phyloP scores from a whole-genome alignment of 2,888 invertebrate genomes.

The Dryomyza anilis region DNA sequence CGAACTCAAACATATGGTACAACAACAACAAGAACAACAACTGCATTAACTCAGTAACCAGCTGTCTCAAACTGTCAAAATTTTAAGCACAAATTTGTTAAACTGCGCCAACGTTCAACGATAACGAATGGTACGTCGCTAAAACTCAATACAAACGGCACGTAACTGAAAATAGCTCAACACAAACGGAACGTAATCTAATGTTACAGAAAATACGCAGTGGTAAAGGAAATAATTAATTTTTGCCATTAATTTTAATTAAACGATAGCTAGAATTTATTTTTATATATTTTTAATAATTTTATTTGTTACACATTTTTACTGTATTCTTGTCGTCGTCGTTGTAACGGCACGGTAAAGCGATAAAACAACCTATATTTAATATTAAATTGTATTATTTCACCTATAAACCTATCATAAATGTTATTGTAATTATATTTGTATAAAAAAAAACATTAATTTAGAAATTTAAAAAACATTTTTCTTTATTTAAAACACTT shows the following conservation, averaged over 20 bases:
- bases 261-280: constrained; percentile 54
- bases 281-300: constrained; percentile 36
- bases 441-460: no score
- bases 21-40: constrained; percentile 29
- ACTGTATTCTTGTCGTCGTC: constrained; percentile 24
- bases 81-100: no score
- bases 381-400: constrained; percentile 5
- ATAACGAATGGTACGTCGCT: background rate
- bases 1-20: background rate
- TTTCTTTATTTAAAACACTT: no score
- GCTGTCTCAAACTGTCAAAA: background rate
- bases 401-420: no score
- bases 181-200: no score
- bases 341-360: background rate
- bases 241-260: constrained; percentile 45
- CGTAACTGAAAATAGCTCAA: constrained; percentile 26
- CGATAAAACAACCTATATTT: background rate
- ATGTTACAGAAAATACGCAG: no score
- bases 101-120: background rate
- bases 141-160: background rate
- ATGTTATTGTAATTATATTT: background rate
- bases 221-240: constrained; percentile 22
- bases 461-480: no score
- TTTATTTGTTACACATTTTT: constrained; percentile 37
- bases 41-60: background rate